phyloP scores from a whole-genome alignment of 2,888 invertebrate genomes.

The Cantharis flavilabris region DNA sequence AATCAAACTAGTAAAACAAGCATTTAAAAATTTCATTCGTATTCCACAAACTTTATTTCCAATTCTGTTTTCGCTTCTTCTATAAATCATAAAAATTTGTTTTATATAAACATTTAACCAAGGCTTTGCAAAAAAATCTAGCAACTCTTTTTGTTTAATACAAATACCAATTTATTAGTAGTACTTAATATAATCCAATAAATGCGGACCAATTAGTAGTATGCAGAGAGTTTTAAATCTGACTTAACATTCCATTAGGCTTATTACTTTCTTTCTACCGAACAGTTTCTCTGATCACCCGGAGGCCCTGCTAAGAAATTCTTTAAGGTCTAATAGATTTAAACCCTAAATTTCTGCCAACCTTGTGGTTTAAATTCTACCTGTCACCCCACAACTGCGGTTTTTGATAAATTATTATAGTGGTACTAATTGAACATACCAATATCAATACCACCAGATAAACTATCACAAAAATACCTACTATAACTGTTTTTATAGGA shows the following conservation, averaged over 20 bases:
- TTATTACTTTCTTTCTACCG: background rate
- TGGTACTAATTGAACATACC: background rate
- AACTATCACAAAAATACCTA: too few relatives aligned
- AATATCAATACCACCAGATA: background rate
- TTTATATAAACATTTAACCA: slow-evolving; percentile 4
- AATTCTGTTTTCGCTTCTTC: slow-evolving; percentile 7
- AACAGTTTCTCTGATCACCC: background rate
- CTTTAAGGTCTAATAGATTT: background rate
- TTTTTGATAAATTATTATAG: background rate
- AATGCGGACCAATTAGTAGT: too few relatives aligned
- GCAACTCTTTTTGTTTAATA: background rate
- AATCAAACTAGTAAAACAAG: slow-evolving; percentile 17
- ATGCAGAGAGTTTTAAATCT: too few relatives aligned
- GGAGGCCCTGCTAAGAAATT: background rate
- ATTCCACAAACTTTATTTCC: slow-evolving; percentile 19
- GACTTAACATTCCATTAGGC: too few relatives aligned
- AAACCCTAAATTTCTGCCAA: background rate
- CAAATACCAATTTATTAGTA: too few relatives aligned
- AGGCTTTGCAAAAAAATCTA: background rate
- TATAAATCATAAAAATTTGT: slow-evolving; percentile 20
- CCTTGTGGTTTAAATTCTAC: background rate
- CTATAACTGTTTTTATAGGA: too few relatives aligned
- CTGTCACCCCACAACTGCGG: background rate
- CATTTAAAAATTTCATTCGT: slow-evolving; percentile 12
- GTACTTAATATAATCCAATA: too few relatives aligned